Base-by-base conservation (phyloP, 2,888 invertebrate genomes). In the Conus canariensis region DNA sequence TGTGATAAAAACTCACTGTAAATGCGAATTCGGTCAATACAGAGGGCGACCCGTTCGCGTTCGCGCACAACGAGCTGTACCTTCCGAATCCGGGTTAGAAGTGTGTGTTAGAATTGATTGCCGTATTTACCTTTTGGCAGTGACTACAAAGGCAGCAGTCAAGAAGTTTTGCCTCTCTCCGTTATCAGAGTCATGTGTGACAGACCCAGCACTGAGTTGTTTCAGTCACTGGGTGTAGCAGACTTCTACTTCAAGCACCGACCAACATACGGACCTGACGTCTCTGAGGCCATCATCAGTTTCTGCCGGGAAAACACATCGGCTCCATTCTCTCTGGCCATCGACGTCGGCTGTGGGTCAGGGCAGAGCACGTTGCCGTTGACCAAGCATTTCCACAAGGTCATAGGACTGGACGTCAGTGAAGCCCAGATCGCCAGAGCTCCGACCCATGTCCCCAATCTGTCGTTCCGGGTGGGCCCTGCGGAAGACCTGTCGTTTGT, bases 341-440 rank as follows among this genome's bases (percentile, higher is more conserved):
- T 87, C 67, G 87, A 87, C 14, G 70, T 87, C 12, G 87, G 87
- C 60, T 97, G 97, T 94, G 97, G 97, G 7, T 95, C 96, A 30
- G 97, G 97, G n/a, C 97, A 97, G 93, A 96, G 96, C 91, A 96
- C 97, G 0, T 91, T 93, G 25, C 95, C 96, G 12, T 93, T 97
- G 70, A 95, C 96, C 0, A 94, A 95, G 2, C 95, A 96, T 91
- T 97, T 97, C 70, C 22, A n/a, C n/a, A n/a, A 95, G 83, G 96
- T 97, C 19, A 93, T 96, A 59, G 97, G 97, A 9, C 93, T 96
- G 58, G 97, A 97, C 93, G 95, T 96, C 12, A 96, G 96, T 90
- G 91, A 94, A 19, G 95, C 95, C n/a, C 96, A 96, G 92, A 95
- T 97, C 67, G 92, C 93, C 10, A 94, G 96, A 89, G 97, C 97